Percentiles rank a stretch among this genome's conserved stretches.
Evolutionary conservation across 2,888 invertebrate species (phyloP).

Genomic region (Pyralis farinalis): DNA sequence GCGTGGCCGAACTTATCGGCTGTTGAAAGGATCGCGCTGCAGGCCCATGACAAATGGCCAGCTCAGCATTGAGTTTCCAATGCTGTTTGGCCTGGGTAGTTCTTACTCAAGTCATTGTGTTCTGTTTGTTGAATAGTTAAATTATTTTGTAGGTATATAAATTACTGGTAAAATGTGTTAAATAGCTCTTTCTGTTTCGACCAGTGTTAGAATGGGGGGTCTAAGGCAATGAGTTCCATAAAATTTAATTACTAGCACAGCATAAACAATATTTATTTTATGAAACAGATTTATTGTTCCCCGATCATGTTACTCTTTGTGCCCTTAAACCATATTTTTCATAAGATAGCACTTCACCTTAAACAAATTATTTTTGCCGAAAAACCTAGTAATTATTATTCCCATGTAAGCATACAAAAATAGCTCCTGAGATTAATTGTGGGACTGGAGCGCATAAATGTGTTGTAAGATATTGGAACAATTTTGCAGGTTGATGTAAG

Average conservation of each 20-base stretch:
- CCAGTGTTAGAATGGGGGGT: slow-evolving; percentile 59
- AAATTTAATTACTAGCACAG: background rate
- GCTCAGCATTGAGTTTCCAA: slow-evolving; percentile 82
- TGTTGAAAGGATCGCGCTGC: slow-evolving; percentile 34
- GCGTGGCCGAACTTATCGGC: slow-evolving; percentile 41
- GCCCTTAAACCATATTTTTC: too few species aligned
- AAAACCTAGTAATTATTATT: too few species aligned
- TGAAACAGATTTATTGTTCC: background rate
- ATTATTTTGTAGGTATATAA: slow-evolving; percentile 40
- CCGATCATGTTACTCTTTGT: too few species aligned
- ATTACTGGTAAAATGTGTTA: slow-evolving; percentile 42
- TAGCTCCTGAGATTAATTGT: too few species aligned
- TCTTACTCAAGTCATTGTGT: slow-evolving; percentile 85
- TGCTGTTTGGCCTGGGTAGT: slow-evolving; percentile 83
- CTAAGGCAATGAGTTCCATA: background rate
- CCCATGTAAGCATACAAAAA: too few species aligned
- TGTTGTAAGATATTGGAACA: too few species aligned
- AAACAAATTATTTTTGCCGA: too few species aligned
- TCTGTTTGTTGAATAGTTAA: slow-evolving; percentile 82
- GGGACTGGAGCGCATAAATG: too few species aligned
- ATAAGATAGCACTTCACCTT: too few species aligned
- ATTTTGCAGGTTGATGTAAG: too few species aligned
- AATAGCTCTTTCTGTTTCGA: slow-evolving; percentile 39
- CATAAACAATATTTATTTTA: background rate
- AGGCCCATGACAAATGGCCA: slow-evolving; percentile 37